Percentiles rank a stretch among this genome's conserved stretches.
phyloP scores from a whole-genome alignment of 1,140 invertebrate species.

The Trissolcus basalis region DNA sequence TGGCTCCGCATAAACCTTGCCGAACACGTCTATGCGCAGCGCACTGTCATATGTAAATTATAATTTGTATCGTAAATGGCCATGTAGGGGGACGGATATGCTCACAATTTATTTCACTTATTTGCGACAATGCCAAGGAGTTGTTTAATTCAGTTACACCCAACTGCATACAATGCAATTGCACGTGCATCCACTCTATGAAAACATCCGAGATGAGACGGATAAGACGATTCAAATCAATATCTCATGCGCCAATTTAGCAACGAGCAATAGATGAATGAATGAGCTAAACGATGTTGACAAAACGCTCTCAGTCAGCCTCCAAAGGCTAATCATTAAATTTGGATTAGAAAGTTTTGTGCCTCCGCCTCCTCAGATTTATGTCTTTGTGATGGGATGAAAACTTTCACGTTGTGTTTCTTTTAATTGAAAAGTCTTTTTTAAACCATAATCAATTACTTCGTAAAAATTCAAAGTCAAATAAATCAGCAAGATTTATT shows the following conservation, averaged over 20 bases:
- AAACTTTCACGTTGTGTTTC: too few relatives aligned
- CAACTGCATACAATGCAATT: conserved; percentile 47
- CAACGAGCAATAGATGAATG: too few relatives aligned
- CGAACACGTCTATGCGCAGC: conserved; percentile 39
- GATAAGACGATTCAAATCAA: conserved; percentile 24
- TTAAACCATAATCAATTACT: too few relatives aligned
- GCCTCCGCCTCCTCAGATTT: too few relatives aligned
- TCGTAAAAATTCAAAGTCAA: too few relatives aligned
- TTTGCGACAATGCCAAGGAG: conserved; percentile 49
- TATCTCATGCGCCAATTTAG: too few relatives aligned
- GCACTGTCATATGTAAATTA: conserved; percentile 55
- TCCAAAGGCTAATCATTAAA: too few relatives aligned
- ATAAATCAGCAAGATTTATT: too few relatives aligned
- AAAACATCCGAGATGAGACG: conserved; percentile 24
- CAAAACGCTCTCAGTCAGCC: too few relatives aligned
- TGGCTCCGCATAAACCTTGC: conserved; percentile 38
- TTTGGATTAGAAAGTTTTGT: too few relatives aligned
- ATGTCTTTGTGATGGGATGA: too few relatives aligned
- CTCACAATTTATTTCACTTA: conserved; percentile 52
- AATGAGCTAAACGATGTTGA: not conserved
- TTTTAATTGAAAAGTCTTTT: too few relatives aligned
- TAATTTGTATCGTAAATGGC: conserved; percentile 45
- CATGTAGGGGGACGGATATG: conserved; percentile 34
- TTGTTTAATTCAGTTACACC: conserved; percentile 47
- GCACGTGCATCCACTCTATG: not conserved